Evolutionary conservation across 2,797 vertebrate genomes (phyloP).

Genomic region (Danio kyathit): DNA sequence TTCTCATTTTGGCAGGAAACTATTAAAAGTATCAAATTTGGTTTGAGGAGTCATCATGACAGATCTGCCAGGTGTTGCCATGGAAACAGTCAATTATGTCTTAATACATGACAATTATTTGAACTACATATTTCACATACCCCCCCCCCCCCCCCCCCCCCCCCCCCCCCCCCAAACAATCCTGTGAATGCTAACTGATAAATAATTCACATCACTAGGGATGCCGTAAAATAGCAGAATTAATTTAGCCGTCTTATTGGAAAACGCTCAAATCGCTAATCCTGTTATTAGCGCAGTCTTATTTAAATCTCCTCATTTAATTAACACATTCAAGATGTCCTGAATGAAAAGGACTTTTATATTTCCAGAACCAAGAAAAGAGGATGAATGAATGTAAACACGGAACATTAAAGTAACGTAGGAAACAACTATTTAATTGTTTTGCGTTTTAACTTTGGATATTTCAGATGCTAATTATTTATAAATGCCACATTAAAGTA

Average conservation of each 20-base stretch:
- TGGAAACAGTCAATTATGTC: slow-evolving; percentile 16
- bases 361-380: slow-evolving; percentile 7
- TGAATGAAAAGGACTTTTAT: slow-evolving; percentile 1
- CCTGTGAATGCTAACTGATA: slow-evolving; percentile 14
- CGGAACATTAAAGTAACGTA: not conserved
- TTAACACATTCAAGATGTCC: slow-evolving; percentile 25
- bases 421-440: slow-evolving; percentile 6
- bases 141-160: no score
- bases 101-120: slow-evolving; percentile 21
- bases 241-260: slow-evolving; percentile 12
- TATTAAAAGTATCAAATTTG: slow-evolving; percentile 18
- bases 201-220: slow-evolving; percentile 28
- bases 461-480: not conserved
- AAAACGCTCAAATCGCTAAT: slow-evolving; percentile 1
- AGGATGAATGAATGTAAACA: not conserved
- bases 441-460: not conserved
- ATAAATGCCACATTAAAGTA: slow-evolving; percentile 2
- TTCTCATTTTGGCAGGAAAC: not conserved
- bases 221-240: slow-evolving; percentile 24
- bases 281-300: slow-evolving; percentile 18
- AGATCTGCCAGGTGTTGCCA: slow-evolving; percentile 25
- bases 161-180: not conserved
- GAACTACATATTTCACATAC: slow-evolving; percentile 8
- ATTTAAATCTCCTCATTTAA: slow-evolving; percentile 29
- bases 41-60: not conserved